These are phyloP conservation scores for Ptilorrhoa leucosticta DNA, from an alignment of 2,113 vertebrate species.

Conservation along the genomic window DNA sequence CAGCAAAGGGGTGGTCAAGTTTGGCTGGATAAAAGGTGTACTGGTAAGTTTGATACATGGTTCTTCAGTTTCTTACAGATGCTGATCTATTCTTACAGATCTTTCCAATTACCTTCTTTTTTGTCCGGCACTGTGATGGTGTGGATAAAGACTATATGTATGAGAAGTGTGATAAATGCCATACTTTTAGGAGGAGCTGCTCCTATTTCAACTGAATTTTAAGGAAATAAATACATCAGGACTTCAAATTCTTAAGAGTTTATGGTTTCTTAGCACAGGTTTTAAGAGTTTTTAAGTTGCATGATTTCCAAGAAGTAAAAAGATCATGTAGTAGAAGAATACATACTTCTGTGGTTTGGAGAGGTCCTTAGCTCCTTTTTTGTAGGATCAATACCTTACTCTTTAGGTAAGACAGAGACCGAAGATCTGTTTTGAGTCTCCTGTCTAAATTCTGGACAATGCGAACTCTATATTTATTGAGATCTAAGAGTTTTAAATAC, in stretches of 20 bases:
- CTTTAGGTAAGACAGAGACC: not conserved
- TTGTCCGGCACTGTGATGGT: not conserved
- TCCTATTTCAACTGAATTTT: not conserved
- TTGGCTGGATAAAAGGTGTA: conserved; percentile 98
- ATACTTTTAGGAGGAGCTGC: not conserved
- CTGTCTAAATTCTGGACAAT: not conserved
- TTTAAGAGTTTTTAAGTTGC: not conserved
- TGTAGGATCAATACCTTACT: not conserved
- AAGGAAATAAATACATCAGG: not conserved
- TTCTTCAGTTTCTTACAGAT: not conserved
- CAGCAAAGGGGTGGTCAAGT: conserved; percentile 93
- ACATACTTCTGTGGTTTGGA: not conserved
- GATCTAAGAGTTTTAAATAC: not conserved
- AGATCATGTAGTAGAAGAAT: not conserved
- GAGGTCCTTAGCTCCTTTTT: not conserved
- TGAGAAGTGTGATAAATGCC: not conserved
- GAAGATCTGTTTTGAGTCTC: not conserved
- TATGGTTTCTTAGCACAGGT: not conserved
- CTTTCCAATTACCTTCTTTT: not conserved
- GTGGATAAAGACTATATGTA: not conserved
- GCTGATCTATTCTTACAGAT: not conserved
- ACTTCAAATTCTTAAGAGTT: not conserved
- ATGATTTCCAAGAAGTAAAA: not conserved
- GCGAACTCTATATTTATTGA: not conserved
- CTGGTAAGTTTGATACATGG: conserved; percentile 78